Conservation (phyloP, 2,113 vertebrate species). For the Pavo muticus region DNA sequence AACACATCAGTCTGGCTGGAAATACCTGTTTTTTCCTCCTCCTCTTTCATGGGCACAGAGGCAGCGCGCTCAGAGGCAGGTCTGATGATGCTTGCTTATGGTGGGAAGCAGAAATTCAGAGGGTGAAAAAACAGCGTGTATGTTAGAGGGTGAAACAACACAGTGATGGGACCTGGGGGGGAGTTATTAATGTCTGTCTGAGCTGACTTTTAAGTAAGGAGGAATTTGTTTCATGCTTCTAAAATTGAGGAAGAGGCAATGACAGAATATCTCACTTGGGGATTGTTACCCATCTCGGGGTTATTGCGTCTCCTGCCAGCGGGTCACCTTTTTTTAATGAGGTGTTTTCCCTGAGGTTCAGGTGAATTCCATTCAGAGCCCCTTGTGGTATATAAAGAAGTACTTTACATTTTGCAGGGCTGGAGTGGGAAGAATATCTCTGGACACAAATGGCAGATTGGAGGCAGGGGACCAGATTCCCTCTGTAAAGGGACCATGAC, state of each 20-base stretch:
- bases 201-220: background rate
- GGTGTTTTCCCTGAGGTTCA: background rate
- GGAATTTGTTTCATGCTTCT: background rate
- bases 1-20: background rate
- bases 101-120: slow-evolving; percentile 40
- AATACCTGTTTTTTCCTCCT: slow-evolving; percentile 53
- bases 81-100: slow-evolving; percentile 35
- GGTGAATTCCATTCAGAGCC: background rate
- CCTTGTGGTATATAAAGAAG: background rate
- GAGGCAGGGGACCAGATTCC: background rate
- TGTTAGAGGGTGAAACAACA: background rate
- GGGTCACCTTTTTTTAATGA: background rate
- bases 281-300: background rate
- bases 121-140: background rate
- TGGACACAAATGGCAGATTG: background rate
- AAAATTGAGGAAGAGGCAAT: background rate
- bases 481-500: background rate
- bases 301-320: background rate
- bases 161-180: background rate
- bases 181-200: background rate
- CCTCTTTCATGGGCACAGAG: slow-evolving; percentile 32
- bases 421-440: background rate
- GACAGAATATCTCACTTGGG: background rate
- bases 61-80: slow-evolving; percentile 31
- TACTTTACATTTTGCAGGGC: background rate